Percentiles rank a stretch among this genome's conserved stretches.
Evolutionary conservation across 2,797 vertebrate species (phyloP).

Genomic region (Crenuchus spilurus): DNA sequence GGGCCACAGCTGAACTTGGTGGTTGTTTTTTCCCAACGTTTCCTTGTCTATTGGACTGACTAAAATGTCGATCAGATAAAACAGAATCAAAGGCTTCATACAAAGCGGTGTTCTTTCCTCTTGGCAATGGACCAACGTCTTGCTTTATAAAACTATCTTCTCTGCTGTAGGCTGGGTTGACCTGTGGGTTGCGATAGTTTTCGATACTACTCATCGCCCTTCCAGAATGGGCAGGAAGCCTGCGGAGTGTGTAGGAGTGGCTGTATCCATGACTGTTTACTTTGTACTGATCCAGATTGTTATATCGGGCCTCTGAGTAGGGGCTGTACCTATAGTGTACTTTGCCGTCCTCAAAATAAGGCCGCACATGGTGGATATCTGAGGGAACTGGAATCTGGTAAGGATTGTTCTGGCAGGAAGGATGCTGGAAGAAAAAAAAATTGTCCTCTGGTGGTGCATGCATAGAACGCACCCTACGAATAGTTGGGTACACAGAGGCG

Average conservation of each 20-base stretch:
- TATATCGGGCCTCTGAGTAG: slow-evolving; percentile 77
- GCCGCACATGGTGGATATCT: slow-evolving; percentile 86
- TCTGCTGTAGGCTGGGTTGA: slow-evolving; percentile 71
- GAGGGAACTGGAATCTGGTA: slow-evolving; percentile 81
- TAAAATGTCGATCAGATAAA: slow-evolving; percentile 83
- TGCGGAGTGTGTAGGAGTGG: slow-evolving; percentile 79
- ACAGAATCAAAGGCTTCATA: slow-evolving; percentile 86
- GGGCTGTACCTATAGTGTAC: slow-evolving; percentile 87
- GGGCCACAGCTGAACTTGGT: slow-evolving; percentile 75
- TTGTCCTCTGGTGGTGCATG: slow-evolving; percentile 88
- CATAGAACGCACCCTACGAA: slow-evolving; percentile 92
- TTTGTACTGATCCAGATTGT: slow-evolving; percentile 82
- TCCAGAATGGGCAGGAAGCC: slow-evolving; percentile 70
- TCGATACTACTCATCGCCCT: slow-evolving; percentile 76
- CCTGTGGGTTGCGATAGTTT: slow-evolving; percentile 76
- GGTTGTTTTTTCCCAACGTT: slow-evolving; percentile 77
- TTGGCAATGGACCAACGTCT: slow-evolving; percentile 75
- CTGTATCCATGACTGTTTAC: slow-evolving; percentile 79
- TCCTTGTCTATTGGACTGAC: slow-evolving; percentile 85
- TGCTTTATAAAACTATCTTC: slow-evolving; percentile 81
- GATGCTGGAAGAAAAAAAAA: slow-evolving; percentile 81
- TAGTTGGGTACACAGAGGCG: slow-evolving; percentile 81
- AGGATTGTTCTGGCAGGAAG: slow-evolving; percentile 82
- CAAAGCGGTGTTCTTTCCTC: slow-evolving; percentile 75
- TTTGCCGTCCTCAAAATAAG: slow-evolving; percentile 88